Base-by-base conservation (phyloP, 2,888 invertebrate species). In the Idaea dimidiata region DNA sequence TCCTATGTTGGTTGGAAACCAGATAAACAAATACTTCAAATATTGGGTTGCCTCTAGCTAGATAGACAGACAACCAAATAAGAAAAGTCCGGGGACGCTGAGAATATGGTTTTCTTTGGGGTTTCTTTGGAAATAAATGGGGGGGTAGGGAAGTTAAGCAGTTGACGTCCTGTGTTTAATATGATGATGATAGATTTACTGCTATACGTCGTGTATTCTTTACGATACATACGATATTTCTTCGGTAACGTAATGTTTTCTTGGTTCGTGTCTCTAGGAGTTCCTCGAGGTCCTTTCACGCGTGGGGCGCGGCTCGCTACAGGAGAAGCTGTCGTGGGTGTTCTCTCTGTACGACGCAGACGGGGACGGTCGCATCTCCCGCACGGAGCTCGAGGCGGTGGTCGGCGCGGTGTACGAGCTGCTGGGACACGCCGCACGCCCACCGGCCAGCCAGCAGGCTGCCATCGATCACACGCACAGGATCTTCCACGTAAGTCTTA, bases 321-420 rank as follows among this genome's bases (percentile, higher is more conserved):
- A 97, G 76, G 97, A 98, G 84, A 97, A 97, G 82, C 91, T 98
- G 55, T 95, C 96, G 72, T 98, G 97, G 97, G 95, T 97, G 61
- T 98, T 98, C 84, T 95, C 95, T 8, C 91, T 98, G 17, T 98
- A 98, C 88, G 98, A 98, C 84, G 94, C 97, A 64, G 97, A 97
- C 78, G 96, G 96, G 0, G 97, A 97, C 81, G 97, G 97, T 0
- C 93, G 96, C 66, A 97, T 97, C 80, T 96, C 96, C 17, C 95
- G 97, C 76, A 93, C 95, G 0, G 97, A 97, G 90, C 97, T 97
- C 97, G 86, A 95, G 70, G 95, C 96, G 65, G 97, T 97, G 55
- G 54, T 33, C 17, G 31, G 43, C 10, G 96, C 97, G 57, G 96
- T 98, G 72, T 97, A 97, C 86, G 97, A 97, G 84, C 96, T 97